These are phyloP conservation scores for Bombus superbus DNA, from an alignment of 1,140 invertebrate species.

Conservation along the genomic window DNA sequence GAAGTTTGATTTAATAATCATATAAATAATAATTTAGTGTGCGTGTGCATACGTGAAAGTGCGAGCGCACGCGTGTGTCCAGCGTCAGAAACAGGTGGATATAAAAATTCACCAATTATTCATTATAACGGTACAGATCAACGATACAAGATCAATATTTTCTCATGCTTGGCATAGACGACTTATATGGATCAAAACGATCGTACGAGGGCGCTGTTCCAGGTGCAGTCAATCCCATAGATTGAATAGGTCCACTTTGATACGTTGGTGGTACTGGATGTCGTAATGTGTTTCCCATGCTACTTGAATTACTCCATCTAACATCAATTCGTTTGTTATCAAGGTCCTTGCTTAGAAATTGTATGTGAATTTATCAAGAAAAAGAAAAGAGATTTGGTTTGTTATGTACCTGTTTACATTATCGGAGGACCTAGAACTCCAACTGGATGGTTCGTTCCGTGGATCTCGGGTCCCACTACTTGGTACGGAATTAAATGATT, in stretches of 20 bases:
- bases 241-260: slow-evolving; percentile 78
- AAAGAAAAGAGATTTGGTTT: neutral
- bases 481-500: slow-evolving; percentile 80
- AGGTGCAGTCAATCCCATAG: slow-evolving; percentile 76
- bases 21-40: slow-evolving; percentile 17
- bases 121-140: neutral
- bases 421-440: slow-evolving; percentile 80
- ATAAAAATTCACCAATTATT: slow-evolving; percentile 8
- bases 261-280: slow-evolving; percentile 80
- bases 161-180: slow-evolving; percentile 79
- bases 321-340: slow-evolving; percentile 9
- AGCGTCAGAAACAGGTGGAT: neutral
- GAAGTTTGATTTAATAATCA: slow-evolving; percentile 4
- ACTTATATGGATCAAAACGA: slow-evolving; percentile 80
- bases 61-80: neutral
- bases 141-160: slow-evolving; percentile 73
- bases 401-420: slow-evolving; percentile 74
- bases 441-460: slow-evolving; percentile 77
- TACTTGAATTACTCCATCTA: slow-evolving; percentile 81
- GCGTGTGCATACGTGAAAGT: neutral
- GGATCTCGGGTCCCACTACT: slow-evolving; percentile 76
- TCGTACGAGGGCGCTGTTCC: slow-evolving; percentile 78
- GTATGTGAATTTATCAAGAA: neutral
- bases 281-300: slow-evolving; percentile 77
- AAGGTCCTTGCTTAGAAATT: neutral